These are phyloP conservation scores for Bujurquina vittata DNA, from an alignment of 2,113 vertebrate species.

Conservation along the genomic window DNA sequence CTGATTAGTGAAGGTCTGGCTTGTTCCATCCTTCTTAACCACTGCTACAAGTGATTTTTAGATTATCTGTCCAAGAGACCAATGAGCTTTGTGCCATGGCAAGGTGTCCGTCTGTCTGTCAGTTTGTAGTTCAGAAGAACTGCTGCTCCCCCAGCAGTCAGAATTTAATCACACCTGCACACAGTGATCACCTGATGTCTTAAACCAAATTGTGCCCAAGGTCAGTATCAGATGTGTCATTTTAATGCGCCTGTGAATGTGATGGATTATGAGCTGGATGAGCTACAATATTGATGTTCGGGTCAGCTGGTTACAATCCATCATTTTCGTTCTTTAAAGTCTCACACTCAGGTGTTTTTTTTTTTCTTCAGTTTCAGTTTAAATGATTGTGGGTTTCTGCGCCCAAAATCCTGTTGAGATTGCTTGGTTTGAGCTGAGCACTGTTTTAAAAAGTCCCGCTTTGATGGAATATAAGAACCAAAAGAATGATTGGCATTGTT, in stretches of 20 bases:
- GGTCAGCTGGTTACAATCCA: not conserved
- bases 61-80: not conserved
- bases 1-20: not conserved
- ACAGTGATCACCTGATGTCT: not conserved
- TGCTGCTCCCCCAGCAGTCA: not conserved
- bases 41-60: not conserved
- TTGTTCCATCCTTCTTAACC: not conserved
- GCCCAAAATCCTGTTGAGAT: not conserved
- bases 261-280: not conserved
- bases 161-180: not conserved
- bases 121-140: not conserved
- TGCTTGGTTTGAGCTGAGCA: not conserved
- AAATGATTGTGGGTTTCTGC: not conserved
- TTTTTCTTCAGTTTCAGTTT: not conserved
- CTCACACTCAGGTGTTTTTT: not conserved
- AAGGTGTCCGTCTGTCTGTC: no score
- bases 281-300: not conserved
- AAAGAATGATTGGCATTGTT: constrained; percentile 31
- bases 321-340: not conserved
- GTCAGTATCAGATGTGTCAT: not conserved
- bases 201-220: not conserved
- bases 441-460: constrained; percentile 1
- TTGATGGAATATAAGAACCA: not conserved
- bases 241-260: not conserved
- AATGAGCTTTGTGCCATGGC: not conserved